A percentile compares a stretch with the other conserved stretches of the same genome.
These are phyloP conservation scores for Chirona hameri DNA, from an alignment of 2,888 invertebrate species.

Conservation along the genomic window DNA sequence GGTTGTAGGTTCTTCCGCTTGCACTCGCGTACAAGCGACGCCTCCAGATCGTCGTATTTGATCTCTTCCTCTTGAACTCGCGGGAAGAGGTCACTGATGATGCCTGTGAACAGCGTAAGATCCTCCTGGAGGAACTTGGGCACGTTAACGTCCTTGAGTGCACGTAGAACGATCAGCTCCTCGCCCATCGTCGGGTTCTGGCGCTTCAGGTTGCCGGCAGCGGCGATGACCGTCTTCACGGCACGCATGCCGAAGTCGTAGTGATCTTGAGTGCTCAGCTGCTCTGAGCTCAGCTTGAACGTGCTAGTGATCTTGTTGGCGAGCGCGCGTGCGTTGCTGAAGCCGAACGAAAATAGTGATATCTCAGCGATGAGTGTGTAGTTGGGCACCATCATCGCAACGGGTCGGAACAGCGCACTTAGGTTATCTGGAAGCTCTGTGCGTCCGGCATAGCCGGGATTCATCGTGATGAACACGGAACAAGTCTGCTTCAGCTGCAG, in stretches of 20 bases:
- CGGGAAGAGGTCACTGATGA: conserved; percentile 87
- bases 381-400: conserved; percentile 91
- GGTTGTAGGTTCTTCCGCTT: conserved; percentile 46
- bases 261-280: conserved; percentile 87
- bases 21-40: conserved; percentile 55
- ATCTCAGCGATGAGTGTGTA: conserved; percentile 83
- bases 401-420: conserved; percentile 75
- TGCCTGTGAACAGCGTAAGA: conserved; percentile 85
- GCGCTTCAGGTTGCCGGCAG: conserved; percentile 83
- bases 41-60: conserved; percentile 63
- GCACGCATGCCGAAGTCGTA: conserved; percentile 97
- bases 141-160: conserved; percentile 84
- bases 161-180: conserved; percentile 67
- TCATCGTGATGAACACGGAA: conserved; percentile 77
- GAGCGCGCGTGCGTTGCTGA: conserved; percentile 47
- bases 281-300: conserved; percentile 89
- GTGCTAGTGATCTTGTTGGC: conserved; percentile 93
- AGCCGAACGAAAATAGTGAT: conserved; percentile 33
- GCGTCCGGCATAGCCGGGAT: conserved; percentile 71
- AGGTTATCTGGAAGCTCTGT: conserved; percentile 91
- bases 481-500: conserved; percentile 69
- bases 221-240: conserved; percentile 80
- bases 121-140: conserved; percentile 80
- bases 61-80: conserved; percentile 53
- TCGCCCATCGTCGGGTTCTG: conserved; percentile 75